These are phyloP conservation scores for Nemoura dubitans DNA, from an alignment of 2,888 invertebrate species.

Conservation along the genomic window DNA sequence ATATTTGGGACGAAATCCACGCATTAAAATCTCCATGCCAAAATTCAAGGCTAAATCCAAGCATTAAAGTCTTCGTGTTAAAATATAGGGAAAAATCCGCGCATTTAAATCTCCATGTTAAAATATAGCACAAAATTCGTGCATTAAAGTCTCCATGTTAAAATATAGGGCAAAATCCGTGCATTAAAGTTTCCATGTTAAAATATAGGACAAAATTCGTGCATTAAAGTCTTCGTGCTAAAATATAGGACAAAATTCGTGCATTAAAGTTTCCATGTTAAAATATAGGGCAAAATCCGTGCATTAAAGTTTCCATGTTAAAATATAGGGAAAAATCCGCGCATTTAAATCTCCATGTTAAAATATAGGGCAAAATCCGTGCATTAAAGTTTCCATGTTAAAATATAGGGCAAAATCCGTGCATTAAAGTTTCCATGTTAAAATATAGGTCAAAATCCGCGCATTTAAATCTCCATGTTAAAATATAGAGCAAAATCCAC, in stretches of 20 bases:
- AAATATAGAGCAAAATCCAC: background rate
- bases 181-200: background rate
- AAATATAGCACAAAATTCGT: background rate
- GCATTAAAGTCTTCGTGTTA: background rate
- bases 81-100: background rate
- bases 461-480: background rate
- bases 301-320: background rate
- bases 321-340: background rate
- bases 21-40: background rate
- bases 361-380: background rate
- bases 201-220: background rate
- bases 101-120: background rate
- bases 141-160: background rate
- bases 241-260: background rate
- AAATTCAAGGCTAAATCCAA: background rate
- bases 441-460: background rate
- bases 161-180: background rate
- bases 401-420: background rate
- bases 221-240: background rate
- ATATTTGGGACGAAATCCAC: too few species aligned
- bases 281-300: background rate
- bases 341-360: background rate
- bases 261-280: background rate
- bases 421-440: background rate
- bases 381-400: background rate